Conservation (phyloP, 2,797 vertebrate genomes). For the Rhabdomys pumilio region DNA sequence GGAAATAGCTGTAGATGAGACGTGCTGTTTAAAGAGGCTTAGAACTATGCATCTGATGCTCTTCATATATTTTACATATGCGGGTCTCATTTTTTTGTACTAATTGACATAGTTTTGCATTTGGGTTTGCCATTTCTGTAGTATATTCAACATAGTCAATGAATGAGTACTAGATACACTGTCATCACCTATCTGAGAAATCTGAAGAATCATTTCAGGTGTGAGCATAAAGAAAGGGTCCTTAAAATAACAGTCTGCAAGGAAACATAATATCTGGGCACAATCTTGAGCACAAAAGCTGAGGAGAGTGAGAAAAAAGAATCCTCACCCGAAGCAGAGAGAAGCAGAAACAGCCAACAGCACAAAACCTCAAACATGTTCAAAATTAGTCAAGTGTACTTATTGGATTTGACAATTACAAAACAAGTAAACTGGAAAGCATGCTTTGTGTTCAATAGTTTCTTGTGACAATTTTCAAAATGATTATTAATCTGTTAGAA, state of each 20-base stretch:
- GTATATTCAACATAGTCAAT: accelerated
- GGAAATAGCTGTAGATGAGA: neutral
- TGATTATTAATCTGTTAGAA: neutral
- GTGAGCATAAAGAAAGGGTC: neutral
- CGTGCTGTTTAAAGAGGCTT: neutral
- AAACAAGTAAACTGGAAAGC: neutral
- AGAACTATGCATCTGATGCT: neutral
- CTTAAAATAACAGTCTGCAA: neutral
- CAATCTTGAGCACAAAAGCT: neutral
- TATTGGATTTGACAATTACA: no score
- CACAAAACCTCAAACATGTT: accelerated
- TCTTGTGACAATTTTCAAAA: conserved; percentile 11
- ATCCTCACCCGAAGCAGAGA: neutral
- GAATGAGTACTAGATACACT: neutral
- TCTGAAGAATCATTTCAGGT: neutral
- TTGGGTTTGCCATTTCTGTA: neutral
- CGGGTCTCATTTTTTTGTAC: neutral
- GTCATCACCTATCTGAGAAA: neutral
- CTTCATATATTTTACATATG: neutral
- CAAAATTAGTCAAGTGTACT: neutral
- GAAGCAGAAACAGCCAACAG: neutral
- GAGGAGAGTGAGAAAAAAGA: accelerated
- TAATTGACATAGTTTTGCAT: no score
- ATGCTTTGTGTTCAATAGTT: neutral
- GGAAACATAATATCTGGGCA: neutral